Percentiles rank a stretch among this genome's conserved stretches.
Conservation (phyloP, 2,797 vertebrate genomes). For the Lycodopsis pacificus region DNA sequence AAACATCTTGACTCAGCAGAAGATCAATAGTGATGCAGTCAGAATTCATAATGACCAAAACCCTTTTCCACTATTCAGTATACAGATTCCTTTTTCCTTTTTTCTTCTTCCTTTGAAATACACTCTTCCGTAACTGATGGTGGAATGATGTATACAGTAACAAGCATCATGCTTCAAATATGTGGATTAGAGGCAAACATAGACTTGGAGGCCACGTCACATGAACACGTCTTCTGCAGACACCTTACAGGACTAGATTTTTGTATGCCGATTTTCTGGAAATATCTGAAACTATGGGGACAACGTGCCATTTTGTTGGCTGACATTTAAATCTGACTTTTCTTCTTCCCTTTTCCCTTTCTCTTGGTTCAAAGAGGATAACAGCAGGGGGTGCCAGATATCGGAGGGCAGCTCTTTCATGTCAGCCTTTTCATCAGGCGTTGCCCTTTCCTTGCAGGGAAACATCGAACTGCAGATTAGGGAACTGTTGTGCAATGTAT, state of each 20-base stretch:
- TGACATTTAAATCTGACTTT: slow-evolving; percentile 11
- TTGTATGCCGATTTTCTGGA: not conserved
- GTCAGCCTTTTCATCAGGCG: slow-evolving; percentile 47
- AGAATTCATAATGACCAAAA: slow-evolving; percentile 1
- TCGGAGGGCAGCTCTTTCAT: slow-evolving; percentile 73
- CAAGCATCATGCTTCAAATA: not conserved
- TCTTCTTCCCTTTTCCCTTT: slow-evolving; percentile 1
- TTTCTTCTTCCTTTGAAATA: not conserved
- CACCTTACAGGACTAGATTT: not conserved
- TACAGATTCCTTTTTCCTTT: not conserved
- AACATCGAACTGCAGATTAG: slow-evolving; percentile 12
- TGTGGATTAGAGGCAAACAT: not conserved
- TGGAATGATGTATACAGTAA: not conserved
- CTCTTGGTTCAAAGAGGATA: slow-evolving; percentile 59
- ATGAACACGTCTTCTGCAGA: not conserved
- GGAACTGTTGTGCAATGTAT: not conserved
- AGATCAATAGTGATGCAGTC: slow-evolving; percentile 24
- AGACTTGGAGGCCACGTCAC: not conserved
- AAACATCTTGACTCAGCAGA: slow-evolving; percentile 31
- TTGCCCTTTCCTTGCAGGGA: slow-evolving; percentile 59
- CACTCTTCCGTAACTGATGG: not conserved
- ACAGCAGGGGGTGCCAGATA: slow-evolving; percentile 83
- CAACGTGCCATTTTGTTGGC: slow-evolving; percentile 6
- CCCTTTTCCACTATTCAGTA: not conserved
- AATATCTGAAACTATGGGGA: not conserved